A percentile compares a stretch with the other conserved stretches of the same genome.
These are phyloP conservation scores for Drosophila grimshawi DNA, from an alignment of 1,140 invertebrate species.

Conservation along the genomic window DNA sequence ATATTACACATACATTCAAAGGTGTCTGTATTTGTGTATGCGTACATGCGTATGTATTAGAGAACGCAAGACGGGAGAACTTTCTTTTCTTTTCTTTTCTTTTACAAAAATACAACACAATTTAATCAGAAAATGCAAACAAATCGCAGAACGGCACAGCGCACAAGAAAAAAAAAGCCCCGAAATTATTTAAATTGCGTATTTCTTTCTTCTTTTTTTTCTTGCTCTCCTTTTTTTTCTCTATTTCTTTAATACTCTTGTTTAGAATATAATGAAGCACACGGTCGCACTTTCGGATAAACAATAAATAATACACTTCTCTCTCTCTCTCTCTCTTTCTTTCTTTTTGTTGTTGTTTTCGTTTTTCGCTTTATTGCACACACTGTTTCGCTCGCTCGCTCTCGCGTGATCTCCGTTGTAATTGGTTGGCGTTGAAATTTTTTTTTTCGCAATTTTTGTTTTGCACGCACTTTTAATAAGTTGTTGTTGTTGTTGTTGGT, in stretches of 20 bases:
- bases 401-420: no score
- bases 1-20: slow-evolving; percentile 53
- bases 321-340: slow-evolving; percentile 13
- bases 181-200: neutral
- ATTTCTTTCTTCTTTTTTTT: neutral
- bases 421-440: neutral
- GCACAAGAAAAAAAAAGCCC: neutral
- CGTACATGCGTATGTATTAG: slow-evolving; percentile 32
- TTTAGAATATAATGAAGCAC: slow-evolving; percentile 15
- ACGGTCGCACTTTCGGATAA: slow-evolving; percentile 1
- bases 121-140: neutral
- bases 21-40: slow-evolving; percentile 34
- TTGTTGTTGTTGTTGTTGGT: slow-evolving; percentile 16
- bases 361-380: no score
- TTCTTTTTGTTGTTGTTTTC: neutral
- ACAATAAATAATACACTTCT: neutral
- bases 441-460: slow-evolving; percentile 18
- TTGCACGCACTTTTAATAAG: slow-evolving; percentile 22
- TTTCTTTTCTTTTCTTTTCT: neutral
- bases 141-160: neutral
- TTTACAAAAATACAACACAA: neutral
- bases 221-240: neutral
- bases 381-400: no score
- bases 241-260: neutral
- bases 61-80: slow-evolving; percentile 3